Conservation (phyloP, 2,113 vertebrate species). For the Aviceda subcristata region DNA sequence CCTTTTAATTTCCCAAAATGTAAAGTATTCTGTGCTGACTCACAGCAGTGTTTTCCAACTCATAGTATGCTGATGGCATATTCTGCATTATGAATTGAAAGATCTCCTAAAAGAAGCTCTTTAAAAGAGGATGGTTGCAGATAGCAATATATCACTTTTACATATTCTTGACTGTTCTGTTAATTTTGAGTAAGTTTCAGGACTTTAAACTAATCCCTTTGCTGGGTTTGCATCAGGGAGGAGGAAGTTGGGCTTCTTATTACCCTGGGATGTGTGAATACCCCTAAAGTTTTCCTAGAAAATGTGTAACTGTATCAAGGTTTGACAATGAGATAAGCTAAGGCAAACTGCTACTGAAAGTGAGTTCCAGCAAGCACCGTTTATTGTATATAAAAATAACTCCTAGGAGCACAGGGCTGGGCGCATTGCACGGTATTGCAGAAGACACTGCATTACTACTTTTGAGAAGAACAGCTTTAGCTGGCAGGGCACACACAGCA, state of each 20-base stretch:
- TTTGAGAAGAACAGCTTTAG: background rate
- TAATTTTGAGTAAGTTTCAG: background rate
- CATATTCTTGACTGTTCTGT: background rate
- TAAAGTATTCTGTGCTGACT: background rate
- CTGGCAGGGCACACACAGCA: background rate
- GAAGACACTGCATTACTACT: background rate
- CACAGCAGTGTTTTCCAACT: background rate
- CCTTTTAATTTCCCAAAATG: background rate
- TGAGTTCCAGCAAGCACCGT: background rate
- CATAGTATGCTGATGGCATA: background rate
- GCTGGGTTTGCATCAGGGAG: background rate
- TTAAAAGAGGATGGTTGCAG: background rate
- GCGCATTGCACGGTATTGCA: fast-evolving
- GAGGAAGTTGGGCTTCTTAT: background rate
- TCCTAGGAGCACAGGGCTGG: background rate
- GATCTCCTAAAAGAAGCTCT: background rate
- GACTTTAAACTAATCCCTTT: background rate
- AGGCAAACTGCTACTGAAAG: background rate
- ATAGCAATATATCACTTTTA: background rate
- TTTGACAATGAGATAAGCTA: background rate
- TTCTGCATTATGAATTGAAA: background rate
- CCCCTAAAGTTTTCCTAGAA: background rate
- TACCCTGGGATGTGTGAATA: background rate
- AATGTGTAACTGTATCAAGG: background rate
- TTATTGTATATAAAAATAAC: background rate